Evolutionary conservation across 2,888 invertebrate species (phyloP).

Genomic region (Drosophila diplacantha): DNA sequence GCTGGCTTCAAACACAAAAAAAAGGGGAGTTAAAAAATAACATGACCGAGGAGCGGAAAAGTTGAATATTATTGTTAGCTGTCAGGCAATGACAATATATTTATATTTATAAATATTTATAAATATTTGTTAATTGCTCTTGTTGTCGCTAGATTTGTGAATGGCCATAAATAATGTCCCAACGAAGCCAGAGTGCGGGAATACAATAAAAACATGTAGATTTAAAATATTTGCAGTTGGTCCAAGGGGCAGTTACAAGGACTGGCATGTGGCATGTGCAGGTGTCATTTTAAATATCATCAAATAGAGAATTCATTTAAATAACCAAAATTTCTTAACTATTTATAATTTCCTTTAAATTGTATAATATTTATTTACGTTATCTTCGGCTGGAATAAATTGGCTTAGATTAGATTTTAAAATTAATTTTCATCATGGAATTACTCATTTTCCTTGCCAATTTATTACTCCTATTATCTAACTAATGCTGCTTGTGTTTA

Average conservation of each 20-base stretch:
- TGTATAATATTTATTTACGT: neutral
- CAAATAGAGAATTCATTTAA: no score
- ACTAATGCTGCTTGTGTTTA: neutral
- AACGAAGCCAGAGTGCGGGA: neutral
- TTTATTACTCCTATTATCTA: neutral
- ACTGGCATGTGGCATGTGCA: slow-evolving; percentile 1
- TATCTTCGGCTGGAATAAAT: neutral
- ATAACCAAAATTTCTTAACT: no score
- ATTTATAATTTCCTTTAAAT: neutral
- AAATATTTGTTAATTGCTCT: slow-evolving; percentile 40
- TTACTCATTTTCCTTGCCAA: neutral
- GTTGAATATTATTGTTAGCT: slow-evolving; percentile 36
- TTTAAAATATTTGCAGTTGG: neutral
- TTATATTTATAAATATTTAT: slow-evolving; percentile 36
- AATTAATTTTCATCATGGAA: neutral
- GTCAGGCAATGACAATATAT: slow-evolving; percentile 30
- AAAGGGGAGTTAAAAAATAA: slow-evolving; percentile 4
- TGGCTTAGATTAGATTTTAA: neutral
- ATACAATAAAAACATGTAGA: neutral
- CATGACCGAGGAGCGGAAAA: neutral
- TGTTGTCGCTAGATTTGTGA: slow-evolving; percentile 28
- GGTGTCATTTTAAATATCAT: neutral
- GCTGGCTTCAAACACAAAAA: slow-evolving; percentile 18
- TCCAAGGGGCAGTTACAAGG: neutral
- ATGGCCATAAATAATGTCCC: slow-evolving; percentile 24